Evolutionary conservation across 2,113 vertebrate species (phyloP).

Genomic region (Rhombomys opimus): DNA sequence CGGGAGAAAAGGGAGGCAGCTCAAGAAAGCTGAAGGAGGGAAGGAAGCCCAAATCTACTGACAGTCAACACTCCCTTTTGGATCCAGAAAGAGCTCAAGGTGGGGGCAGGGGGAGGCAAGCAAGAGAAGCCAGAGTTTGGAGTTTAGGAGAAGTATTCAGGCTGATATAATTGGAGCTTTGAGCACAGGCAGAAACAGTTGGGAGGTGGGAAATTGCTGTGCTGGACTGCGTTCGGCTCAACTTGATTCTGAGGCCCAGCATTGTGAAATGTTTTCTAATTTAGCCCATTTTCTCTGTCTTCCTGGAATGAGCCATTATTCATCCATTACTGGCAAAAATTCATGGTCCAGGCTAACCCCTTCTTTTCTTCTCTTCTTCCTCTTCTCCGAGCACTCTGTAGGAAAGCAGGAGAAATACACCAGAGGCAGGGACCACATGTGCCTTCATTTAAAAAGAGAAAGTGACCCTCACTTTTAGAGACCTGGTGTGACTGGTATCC

Average conservation of each 20-base stretch:
- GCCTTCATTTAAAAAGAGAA: constrained; percentile 26
- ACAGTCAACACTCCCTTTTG: constrained; percentile 1
- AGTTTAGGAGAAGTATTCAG: constrained; percentile 55
- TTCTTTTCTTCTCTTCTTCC: constrained; percentile 50
- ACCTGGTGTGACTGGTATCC: constrained; percentile 7
- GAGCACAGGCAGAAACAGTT: constrained; percentile 56
- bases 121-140: neutral
- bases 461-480: neutral
- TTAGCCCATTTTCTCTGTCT: constrained; percentile 76
- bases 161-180: constrained; percentile 68
- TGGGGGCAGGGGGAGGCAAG: neutral
- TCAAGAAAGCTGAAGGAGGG: constrained; percentile 51
- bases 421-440: neutral
- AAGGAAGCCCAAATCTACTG: constrained; percentile 1
- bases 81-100: constrained; percentile 33
- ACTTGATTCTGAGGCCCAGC: constrained; percentile 64
- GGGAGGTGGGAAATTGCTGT: constrained; percentile 74
- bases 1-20: constrained; percentile 70
- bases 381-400: neutral
- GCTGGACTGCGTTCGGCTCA: constrained; percentile 63
- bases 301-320: constrained; percentile 73
- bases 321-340: constrained; percentile 62
- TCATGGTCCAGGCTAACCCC: constrained; percentile 11
- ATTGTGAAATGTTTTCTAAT: constrained; percentile 77
- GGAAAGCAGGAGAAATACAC: constrained; percentile 28